phyloP scores from a whole-genome alignment of 2,113 vertebrate genomes.

The Dipodomys ordii region DNA sequence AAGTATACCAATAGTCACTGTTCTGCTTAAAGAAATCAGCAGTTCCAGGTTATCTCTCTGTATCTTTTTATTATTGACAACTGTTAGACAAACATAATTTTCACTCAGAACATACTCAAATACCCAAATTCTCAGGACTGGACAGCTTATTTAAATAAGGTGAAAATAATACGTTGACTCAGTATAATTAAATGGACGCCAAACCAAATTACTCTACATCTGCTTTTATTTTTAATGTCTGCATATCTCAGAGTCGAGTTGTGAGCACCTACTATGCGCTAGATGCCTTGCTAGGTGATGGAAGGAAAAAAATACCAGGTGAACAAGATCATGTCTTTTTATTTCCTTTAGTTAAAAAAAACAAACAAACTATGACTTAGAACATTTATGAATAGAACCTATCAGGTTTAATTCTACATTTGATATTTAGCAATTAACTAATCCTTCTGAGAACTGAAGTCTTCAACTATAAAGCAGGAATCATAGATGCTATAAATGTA shows the following conservation, averaged over 20 bases:
- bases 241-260: neutral
- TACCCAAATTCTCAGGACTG: neutral
- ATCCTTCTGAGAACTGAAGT: neutral
- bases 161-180: neutral
- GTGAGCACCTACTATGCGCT: neutral
- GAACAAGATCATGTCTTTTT: neutral
- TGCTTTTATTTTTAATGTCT: neutral
- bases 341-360: neutral
- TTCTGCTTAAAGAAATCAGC: neutral
- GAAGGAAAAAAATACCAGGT: neutral
- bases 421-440: neutral
- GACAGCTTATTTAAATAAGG: neutral
- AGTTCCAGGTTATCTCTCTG: neutral
- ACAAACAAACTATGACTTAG: neutral
- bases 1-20: neutral
- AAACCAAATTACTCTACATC: neutral
- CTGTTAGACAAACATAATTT: neutral
- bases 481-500: neutral
- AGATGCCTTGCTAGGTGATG: neutral
- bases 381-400: neutral
- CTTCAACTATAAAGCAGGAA: neutral
- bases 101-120: neutral
- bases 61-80: neutral
- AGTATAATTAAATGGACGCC: neutral
- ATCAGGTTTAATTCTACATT: neutral